Base-by-base conservation (phyloP, 2,888 invertebrate genomes). In the Pollenia amentaria region DNA sequence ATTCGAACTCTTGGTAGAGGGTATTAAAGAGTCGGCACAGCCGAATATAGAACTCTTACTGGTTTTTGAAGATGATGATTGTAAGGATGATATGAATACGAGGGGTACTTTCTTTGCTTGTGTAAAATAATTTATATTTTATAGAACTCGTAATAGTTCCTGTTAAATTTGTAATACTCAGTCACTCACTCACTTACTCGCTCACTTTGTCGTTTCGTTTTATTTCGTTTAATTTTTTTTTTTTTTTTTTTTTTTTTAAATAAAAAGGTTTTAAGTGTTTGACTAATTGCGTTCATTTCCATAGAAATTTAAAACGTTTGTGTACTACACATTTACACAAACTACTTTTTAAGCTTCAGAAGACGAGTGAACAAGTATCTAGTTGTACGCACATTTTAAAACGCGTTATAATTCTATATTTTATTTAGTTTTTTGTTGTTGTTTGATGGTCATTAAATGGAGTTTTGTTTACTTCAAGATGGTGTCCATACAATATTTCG, bases 221-320 rank as follows among this genome's bases (percentile, higher is more conserved):
- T 67, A 38, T 62, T 53, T 38, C 42, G 10, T 46, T 14, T 18
- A 11, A 8, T 42, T 29, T 72, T 53, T 38, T 62, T 16, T 16
- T 12, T 55, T 69, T 48, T 40, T 40, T 64, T 10, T 3, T 29
- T 16, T 62, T n/a, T 53, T 72, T 69, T 46, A 29, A 10, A 0
- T n/a, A 70, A 82, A 78, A 87, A 81, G 82, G 88, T 88, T 88
- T 88, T 85, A 87, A 87, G 87, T 89, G 90, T 91, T 90, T 92
- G 92, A 92, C 91, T 92, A 92, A 91, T 92, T 92, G 91, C 90
- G 89, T 87, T 89, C 85, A 90, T 83, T 88, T 88, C 86, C 75
- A 76, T 75, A 69, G 87, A 88, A 88, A 85, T 87, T 87, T 79
- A 86, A 87, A 88, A 87, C 84, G 83, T 76, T 82, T 77, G 77